These are phyloP conservation scores for Plodia interpunctella DNA, from an alignment of 1,140 invertebrate species.

Conservation along the genomic window DNA sequence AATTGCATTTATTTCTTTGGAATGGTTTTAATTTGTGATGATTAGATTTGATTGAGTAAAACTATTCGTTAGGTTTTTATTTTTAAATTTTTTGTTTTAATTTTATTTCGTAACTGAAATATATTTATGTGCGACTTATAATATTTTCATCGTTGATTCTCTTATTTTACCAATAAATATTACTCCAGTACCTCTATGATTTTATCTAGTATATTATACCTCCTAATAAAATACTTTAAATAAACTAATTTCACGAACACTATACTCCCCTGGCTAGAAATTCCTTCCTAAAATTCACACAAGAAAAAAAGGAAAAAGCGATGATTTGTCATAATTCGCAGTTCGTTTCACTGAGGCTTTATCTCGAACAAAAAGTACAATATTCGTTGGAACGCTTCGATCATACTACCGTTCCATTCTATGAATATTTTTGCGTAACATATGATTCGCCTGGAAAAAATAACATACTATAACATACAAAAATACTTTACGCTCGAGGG, in stretches of 20 bases:
- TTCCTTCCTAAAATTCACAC: not conserved
- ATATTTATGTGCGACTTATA: not conserved
- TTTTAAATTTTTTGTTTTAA: not conserved
- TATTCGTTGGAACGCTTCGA: constrained; percentile 17
- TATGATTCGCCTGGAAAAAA: constrained; percentile 9
- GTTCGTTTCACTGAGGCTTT: not conserved
- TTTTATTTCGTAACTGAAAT: not conserved
- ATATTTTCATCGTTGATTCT: too few species aligned
- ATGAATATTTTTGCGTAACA: constrained; percentile 19
- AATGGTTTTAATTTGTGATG: not conserved
- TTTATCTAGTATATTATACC: too few species aligned
- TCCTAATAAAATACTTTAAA: too few species aligned
- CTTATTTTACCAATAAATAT: too few species aligned
- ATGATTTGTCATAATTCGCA: not conserved
- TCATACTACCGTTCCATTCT: constrained; percentile 13
- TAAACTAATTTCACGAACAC: too few species aligned
- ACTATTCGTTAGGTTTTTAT: not conserved
- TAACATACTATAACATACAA: too few species aligned
- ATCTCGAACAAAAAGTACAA: constrained; percentile 13
- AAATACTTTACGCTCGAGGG: not conserved
- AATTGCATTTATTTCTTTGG: constrained; percentile 5
- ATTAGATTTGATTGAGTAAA: not conserved
- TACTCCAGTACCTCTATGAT: too few species aligned
- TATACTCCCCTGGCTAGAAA: too few species aligned
- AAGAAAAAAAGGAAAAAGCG: not conserved